Evolutionary conservation across 2,888 invertebrate genomes (phyloP).

Genomic region (Apamea monoglypha): DNA sequence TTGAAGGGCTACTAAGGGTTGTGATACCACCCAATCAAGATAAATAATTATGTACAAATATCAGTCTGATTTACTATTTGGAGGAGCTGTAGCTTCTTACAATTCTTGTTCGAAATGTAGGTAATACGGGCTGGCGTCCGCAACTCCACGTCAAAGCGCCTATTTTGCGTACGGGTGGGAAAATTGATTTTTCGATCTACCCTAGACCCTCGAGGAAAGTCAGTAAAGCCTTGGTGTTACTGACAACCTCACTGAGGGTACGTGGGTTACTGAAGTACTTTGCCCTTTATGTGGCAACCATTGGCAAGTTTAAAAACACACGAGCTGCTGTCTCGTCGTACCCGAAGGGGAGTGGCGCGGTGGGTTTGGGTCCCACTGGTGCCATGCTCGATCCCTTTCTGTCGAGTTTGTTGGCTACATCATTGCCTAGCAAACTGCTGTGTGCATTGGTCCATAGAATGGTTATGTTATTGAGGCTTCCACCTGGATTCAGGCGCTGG

Average conservation of each 20-base stretch:
- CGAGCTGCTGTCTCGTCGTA: not conserved
- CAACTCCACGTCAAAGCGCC: not conserved
- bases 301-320: not conserved
- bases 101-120: not conserved
- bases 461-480: not conserved
- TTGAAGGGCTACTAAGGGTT: not conserved
- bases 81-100: not conserved
- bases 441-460: not conserved
- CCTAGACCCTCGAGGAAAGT: not conserved
- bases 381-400: not conserved
- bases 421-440: not conserved
- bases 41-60: not conserved
- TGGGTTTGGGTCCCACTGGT: not conserved
- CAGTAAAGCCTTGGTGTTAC: not conserved
- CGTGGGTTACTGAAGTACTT: not conserved
- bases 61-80: not conserved
- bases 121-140: not conserved
- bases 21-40: not conserved
- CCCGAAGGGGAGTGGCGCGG: not conserved
- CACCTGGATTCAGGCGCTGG: not conserved
- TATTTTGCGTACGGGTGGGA: not conserved
- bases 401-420: not conserved
- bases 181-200: not conserved
- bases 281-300: not conserved
- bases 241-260: not conserved